Evolutionary conservation across 2,888 invertebrate genomes (phyloP), one percentile per base, ranked within the genome.

Genomic region (Nebria brevicollis): DNA sequence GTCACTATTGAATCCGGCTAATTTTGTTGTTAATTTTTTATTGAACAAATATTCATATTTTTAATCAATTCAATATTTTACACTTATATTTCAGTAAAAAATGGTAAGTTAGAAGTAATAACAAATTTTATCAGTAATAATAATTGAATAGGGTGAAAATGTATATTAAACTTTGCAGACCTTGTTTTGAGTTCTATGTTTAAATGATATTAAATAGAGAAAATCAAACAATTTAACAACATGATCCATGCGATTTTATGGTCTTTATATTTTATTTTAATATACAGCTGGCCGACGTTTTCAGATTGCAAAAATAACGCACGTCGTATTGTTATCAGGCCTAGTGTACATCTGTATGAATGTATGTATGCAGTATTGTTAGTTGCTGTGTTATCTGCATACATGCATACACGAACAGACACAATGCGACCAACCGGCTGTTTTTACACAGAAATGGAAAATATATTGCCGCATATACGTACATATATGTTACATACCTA

Each of bases 261-360:
- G 54, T 54, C 8, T 54, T 70, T 34, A 26, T 70, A 34, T 70
- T 70, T 66, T 25, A 66, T 66, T 66, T 70, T 70, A 70, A 70
- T 70, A 80, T 73, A 80, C 80, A 80, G 80, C 70, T 80, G 80
- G 75, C 41, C 74, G 8, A 43, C 74, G 80, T 41, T 75, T 75
- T 72, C 72, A 80, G 80, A 80, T 80, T 80, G 68, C 80, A 80
- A 80, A 79, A 80, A 80, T 80, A 80, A 73, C 80, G 72, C 80
- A 80, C 80, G 75, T 80, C 75, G 80, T 80, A 41, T 72, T 75
- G 75, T 75, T 80, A 80, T 80, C 80, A 80, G 80, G 70, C 20
- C 26, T 26, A 15, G 26, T 70, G 70, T 70, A 34, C 34, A 34
- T 4, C 34, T 70, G 20, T 15, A 34, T 70, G 70, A 15, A 26